These are phyloP conservation scores for Lamellibrachia luymesi DNA, from an alignment of 1,140 invertebrate species.

Conservation along the genomic window DNA sequence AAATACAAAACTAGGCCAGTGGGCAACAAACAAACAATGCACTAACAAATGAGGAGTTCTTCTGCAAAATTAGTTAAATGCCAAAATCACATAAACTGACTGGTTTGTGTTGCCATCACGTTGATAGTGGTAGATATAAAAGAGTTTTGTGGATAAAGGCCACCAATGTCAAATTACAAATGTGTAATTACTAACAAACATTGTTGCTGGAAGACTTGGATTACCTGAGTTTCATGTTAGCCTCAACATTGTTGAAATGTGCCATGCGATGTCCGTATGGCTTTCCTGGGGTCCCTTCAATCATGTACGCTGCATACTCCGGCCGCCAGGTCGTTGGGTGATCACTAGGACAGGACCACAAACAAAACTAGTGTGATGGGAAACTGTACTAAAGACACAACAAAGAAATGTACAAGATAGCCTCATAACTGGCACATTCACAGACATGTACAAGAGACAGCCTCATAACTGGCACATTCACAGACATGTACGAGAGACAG, in stretches of 20 bases:
- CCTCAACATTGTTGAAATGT: conserved; percentile 97
- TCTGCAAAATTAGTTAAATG: conserved; percentile 17
- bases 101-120: too few relatives aligned
- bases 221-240: conserved; percentile 86
- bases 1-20: too few relatives aligned
- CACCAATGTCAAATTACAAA: too few relatives aligned
- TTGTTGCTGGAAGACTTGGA: background rate
- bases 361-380: background rate
- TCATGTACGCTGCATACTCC: conserved; percentile 98
- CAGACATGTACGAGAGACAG: too few relatives aligned
- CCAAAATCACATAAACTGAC: conserved; percentile 13
- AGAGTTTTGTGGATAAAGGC: too few relatives aligned
- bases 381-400: background rate
- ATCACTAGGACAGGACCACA: conserved; percentile 33
- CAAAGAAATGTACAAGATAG: background rate
- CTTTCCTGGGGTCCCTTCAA: conserved; percentile 98
- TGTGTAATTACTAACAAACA: background rate
- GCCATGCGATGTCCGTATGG: conserved; percentile 79
- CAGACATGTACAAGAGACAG: too few relatives aligned
- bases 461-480: too few relatives aligned
- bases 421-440: too few relatives aligned
- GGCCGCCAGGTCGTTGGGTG: conserved; percentile 75
- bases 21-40: too few relatives aligned
- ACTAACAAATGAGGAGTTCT: too few relatives aligned
- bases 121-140: too few relatives aligned